Evolutionary conservation across 1,140 invertebrate genomes (phyloP).

Genomic region (Elymnias hypermnestra): DNA sequence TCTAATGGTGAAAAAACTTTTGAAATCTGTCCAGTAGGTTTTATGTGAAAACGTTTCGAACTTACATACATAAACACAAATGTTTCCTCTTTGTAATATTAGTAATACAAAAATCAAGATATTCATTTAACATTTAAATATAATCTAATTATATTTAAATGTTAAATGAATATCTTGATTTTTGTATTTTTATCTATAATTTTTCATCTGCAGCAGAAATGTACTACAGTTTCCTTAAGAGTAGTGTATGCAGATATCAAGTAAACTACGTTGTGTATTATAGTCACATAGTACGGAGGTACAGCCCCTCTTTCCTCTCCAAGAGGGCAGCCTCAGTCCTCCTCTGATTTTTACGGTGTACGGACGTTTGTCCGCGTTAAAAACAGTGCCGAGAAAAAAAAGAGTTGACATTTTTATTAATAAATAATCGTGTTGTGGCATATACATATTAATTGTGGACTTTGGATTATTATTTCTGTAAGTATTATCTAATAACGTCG

Average conservation of each 20-base stretch:
- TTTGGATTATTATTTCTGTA: conserved; percentile 57
- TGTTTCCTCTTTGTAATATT: no score
- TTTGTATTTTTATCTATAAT: no score
- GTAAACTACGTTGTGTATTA: conserved; percentile 31
- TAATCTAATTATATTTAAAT: no score
- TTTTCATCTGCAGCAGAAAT: no score
- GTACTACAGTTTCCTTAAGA: no score
- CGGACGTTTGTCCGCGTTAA: conserved; percentile 30
- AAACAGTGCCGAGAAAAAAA: conserved; percentile 44
- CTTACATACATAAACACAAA: no score
- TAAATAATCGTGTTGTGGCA: conserved; percentile 64
- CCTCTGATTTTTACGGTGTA: conserved; percentile 28
- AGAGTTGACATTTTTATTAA: conserved; percentile 46
- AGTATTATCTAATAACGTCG: conserved; percentile 32
- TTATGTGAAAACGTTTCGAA: no score
- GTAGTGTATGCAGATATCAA: conserved; percentile 43
- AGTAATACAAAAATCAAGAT: no score
- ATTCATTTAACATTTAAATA: no score
- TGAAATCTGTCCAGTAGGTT: no score
- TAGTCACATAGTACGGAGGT: conserved; percentile 36
- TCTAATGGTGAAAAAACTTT: no score
- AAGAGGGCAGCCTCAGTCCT: conserved; percentile 60
- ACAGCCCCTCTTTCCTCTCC: conserved; percentile 53
- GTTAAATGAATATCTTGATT: no score
- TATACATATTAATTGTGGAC: conserved; percentile 27